These are phyloP conservation scores for Drosophila melanosoma DNA, from an alignment of 2,888 invertebrate genomes.

Conservation along the genomic window DNA sequence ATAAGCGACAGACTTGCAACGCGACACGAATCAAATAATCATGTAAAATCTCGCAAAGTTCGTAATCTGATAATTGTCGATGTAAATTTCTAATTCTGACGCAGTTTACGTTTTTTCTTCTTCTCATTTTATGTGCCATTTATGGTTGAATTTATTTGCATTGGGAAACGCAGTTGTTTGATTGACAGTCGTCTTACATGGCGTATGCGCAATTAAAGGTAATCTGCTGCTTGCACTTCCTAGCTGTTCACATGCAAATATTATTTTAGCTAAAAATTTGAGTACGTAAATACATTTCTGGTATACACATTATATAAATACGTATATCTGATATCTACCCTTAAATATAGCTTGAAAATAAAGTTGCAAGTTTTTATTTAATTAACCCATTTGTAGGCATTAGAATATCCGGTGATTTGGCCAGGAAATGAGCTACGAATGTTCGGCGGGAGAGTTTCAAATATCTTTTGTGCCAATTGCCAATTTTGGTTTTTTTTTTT, in stretches of 20 bases:
- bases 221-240: constrained; percentile 64
- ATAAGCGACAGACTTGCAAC: constrained; percentile 26
- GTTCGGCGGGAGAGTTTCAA: constrained; percentile 42
- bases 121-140: constrained; percentile 24
- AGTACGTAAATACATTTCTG: constrained; percentile 1
- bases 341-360: constrained; percentile 17
- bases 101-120: constrained; percentile 33
- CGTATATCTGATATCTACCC: constrained; percentile 4
- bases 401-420: constrained; percentile 68
- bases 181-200: constrained; percentile 71
- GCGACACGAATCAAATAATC: constrained; percentile 57
- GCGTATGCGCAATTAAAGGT: constrained; percentile 76
- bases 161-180: constrained; percentile 51
- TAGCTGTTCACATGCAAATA: constrained; percentile 50
- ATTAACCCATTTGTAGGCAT: constrained; percentile 75
- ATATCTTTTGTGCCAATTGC: constrained; percentile 32
- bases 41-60: constrained; percentile 45
- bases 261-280: constrained; percentile 34
- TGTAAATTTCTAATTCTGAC: constrained; percentile 72
- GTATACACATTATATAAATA: not conserved
- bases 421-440: constrained; percentile 59
- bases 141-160: constrained; percentile 33
- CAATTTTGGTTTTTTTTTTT: constrained; percentile 37
- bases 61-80: constrained; percentile 58
- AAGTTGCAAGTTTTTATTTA: constrained; percentile 52